These are phyloP conservation scores for Anadara kagoshimensis DNA, from an alignment of 1,140 invertebrate species.

Conservation along the genomic window DNA sequence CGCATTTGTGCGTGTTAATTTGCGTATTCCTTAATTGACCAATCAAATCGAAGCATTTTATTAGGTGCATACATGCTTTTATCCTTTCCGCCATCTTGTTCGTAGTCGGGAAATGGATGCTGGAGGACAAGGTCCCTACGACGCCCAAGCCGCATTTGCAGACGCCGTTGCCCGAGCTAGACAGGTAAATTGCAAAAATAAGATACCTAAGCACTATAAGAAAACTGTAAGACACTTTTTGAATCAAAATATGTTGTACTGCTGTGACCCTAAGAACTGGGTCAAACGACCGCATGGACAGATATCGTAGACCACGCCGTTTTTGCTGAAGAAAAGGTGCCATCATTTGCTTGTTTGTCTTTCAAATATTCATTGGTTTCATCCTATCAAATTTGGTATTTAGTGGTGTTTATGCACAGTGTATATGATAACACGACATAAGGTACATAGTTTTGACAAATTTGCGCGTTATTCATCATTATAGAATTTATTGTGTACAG, in stretches of 20 bases:
- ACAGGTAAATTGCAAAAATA: constrained; percentile 58
- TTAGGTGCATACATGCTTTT: too few species aligned
- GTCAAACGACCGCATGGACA: background rate
- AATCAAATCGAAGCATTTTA: too few species aligned
- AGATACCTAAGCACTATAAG: background rate
- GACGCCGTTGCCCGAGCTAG: constrained; percentile 70
- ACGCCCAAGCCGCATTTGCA: constrained; percentile 67
- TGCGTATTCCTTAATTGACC: too few species aligned
- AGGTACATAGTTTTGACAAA: too few species aligned
- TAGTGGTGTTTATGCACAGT: too few species aligned
- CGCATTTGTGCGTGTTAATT: too few species aligned
- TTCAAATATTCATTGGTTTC: background rate
- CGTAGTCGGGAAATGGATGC: constrained; percentile 57
- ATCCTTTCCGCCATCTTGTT: constrained; percentile 50
- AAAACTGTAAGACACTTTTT: background rate
- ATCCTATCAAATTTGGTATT: too few species aligned
- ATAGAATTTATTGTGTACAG: too few species aligned
- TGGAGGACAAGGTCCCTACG: constrained; percentile 49
- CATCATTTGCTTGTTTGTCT: background rate
- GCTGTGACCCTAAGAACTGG: background rate
- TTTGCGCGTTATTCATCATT: too few species aligned
- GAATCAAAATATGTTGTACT: background rate
- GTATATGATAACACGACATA: too few species aligned
- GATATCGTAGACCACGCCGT: background rate
- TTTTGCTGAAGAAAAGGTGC: background rate